Percentiles rank a stretch among this genome's conserved stretches.
Conservation (phyloP, 1,140 invertebrate species). For the Euglossa dilemma region DNA sequence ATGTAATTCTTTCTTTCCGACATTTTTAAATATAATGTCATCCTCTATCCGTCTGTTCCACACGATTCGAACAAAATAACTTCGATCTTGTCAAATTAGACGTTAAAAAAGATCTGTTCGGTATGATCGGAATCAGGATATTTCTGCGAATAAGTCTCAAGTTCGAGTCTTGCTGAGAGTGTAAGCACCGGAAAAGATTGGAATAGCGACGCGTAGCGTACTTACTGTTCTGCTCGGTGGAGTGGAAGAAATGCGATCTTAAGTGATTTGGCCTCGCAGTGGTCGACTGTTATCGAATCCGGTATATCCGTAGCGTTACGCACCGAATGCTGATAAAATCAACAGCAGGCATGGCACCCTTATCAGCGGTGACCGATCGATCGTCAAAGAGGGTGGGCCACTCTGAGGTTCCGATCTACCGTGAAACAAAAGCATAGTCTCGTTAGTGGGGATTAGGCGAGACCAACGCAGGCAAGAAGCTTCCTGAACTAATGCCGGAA, state of each 20-base stretch:
- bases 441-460: constrained; percentile 64
- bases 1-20: no score
- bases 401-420: constrained; percentile 14
- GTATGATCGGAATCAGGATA: no score
- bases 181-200: background rate
- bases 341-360: constrained; percentile 35
- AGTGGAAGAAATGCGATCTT: constrained; percentile 39
- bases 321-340: constrained; percentile 59
- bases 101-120: no score
- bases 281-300: constrained; percentile 46
- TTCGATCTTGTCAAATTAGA: no score
- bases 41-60: no score
- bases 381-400: constrained; percentile 51
- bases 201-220: background rate
- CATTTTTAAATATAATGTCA: no score
- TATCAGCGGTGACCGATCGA: constrained; percentile 60
- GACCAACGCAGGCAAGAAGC: constrained; percentile 38
- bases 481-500: constrained; percentile 34
- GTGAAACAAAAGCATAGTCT: constrained; percentile 65
- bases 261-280: constrained; percentile 51
- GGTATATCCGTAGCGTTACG: constrained; percentile 55
- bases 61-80: no score
- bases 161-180: no score
- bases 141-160: no score
- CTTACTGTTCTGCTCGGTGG: background rate